A percentile compares a stretch with the other conserved stretches of the same genome.
These are phyloP conservation scores for Xylota segnis DNA, from an alignment of 2,888 invertebrate genomes.

Conservation along the genomic window DNA sequence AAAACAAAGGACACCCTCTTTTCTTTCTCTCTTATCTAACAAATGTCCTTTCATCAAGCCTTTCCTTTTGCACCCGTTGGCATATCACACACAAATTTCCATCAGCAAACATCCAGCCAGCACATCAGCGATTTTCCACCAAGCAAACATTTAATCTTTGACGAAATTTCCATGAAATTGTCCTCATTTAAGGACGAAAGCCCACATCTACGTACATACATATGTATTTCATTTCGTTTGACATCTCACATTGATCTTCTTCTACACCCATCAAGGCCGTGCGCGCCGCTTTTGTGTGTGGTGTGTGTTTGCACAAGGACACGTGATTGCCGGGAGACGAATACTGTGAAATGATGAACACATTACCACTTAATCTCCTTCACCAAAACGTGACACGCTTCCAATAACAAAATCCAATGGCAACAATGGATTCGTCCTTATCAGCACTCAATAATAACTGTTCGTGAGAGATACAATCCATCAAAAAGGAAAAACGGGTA, in stretches of 20 bases:
- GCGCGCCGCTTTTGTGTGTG: constrained; percentile 49
- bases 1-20: constrained; percentile 23
- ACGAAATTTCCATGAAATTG: constrained; percentile 37
- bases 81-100: constrained; percentile 5
- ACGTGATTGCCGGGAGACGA: constrained; percentile 73
- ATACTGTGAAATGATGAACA: constrained; percentile 71
- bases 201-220: constrained; percentile 8
- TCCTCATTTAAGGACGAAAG: constrained; percentile 11
- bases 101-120: not conserved
- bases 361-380: constrained; percentile 77
- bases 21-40: constrained; percentile 2
- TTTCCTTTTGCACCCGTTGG: constrained; percentile 20
- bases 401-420: constrained; percentile 67
- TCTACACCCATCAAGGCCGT: constrained; percentile 21
- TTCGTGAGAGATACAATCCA: constrained; percentile 70
- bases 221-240: constrained; percentile 36
- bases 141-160: constrained; percentile 46
- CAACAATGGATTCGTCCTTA: constrained; percentile 72
- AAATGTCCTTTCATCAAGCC: constrained; percentile 57
- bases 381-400: constrained; percentile 75
- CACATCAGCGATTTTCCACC: constrained; percentile 40
- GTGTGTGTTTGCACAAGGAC: constrained; percentile 63
- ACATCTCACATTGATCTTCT: constrained; percentile 47
- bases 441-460: constrained; percentile 73
- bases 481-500: constrained; percentile 62